These are phyloP conservation scores for Dasypogon diadema DNA, from an alignment of 2,888 invertebrate genomes.

Conservation along the genomic window DNA sequence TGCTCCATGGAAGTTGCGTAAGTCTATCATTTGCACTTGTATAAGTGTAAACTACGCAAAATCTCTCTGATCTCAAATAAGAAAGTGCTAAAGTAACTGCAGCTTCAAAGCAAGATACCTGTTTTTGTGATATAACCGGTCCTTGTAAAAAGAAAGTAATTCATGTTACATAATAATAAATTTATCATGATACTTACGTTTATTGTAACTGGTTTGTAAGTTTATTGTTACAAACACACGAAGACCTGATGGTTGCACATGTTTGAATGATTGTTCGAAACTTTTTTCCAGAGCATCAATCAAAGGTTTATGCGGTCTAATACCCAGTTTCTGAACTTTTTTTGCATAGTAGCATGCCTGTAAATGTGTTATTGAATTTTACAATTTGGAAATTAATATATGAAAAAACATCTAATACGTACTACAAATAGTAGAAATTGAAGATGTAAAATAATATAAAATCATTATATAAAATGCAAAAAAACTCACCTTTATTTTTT, in stretches of 20 bases:
- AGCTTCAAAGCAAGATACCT: constrained; percentile 62
- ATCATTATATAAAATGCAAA: neutral
- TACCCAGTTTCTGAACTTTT: constrained; percentile 7
- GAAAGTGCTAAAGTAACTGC: constrained; percentile 63
- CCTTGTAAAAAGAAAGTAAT: constrained; percentile 56
- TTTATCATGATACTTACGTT: constrained; percentile 59
- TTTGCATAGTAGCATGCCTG: constrained; percentile 43
- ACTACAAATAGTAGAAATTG: no score
- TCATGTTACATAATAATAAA: constrained; percentile 21
- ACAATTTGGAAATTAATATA: no score
- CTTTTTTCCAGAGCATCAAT: constrained; percentile 44
- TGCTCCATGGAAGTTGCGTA: constrained; percentile 60
- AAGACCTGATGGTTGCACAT: constrained; percentile 56
- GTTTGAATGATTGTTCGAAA: constrained; percentile 54
- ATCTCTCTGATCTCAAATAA: constrained; percentile 62
- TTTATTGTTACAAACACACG: constrained; percentile 64
- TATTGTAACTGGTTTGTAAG: constrained; percentile 62
- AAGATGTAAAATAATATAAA: neutral
- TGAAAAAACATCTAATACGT: no score
- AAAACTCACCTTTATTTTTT: constrained; percentile 52
- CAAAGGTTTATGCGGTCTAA: constrained; percentile 10
- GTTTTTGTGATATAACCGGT: constrained; percentile 59
- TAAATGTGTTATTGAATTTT: no score
- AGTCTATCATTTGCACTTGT: constrained; percentile 58
- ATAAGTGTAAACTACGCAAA: constrained; percentile 61